Conservation (phyloP, 2,888 invertebrate species). For the Thymelicus lineola region DNA sequence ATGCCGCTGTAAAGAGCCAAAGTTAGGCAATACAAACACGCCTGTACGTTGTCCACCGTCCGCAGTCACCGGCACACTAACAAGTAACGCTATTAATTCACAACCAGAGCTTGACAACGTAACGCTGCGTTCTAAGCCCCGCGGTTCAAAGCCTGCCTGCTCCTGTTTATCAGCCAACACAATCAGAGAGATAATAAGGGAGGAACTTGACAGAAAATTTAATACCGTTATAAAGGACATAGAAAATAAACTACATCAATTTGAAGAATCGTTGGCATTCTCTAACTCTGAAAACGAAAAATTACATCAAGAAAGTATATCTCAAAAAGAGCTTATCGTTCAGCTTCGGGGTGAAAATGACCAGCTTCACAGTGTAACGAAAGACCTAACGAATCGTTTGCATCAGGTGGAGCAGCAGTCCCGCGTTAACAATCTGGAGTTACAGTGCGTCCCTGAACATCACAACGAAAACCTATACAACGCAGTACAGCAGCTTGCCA, state of each 20-base stretch:
- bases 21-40: too few relatives aligned
- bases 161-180: conserved; percentile 9
- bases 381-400: neutral
- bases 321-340: neutral
- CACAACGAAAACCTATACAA: conserved; percentile 3
- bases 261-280: conserved; percentile 1
- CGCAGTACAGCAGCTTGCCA: conserved; percentile 2
- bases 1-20: too few relatives aligned
- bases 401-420: conserved; percentile 5
- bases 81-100: too few relatives aligned
- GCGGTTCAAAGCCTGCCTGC: too few relatives aligned
- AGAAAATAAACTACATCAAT: neutral
- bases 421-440: conserved; percentile 13
- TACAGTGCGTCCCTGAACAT: conserved; percentile 22
- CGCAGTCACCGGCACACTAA: too few relatives aligned
- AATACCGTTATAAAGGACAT: conserved; percentile 14
- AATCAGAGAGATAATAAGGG: conserved; percentile 13
- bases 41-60: too few relatives aligned
- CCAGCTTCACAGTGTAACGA: neutral
- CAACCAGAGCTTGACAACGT: too few relatives aligned
- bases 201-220: conserved; percentile 18
- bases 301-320: neutral
- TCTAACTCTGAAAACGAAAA: neutral
- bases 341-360: neutral
- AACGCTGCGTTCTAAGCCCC: too few relatives aligned